These are phyloP conservation scores for Tachysurus fulvidraco DNA, from an alignment of 2,113 vertebrate genomes.

Conservation along the genomic window DNA sequence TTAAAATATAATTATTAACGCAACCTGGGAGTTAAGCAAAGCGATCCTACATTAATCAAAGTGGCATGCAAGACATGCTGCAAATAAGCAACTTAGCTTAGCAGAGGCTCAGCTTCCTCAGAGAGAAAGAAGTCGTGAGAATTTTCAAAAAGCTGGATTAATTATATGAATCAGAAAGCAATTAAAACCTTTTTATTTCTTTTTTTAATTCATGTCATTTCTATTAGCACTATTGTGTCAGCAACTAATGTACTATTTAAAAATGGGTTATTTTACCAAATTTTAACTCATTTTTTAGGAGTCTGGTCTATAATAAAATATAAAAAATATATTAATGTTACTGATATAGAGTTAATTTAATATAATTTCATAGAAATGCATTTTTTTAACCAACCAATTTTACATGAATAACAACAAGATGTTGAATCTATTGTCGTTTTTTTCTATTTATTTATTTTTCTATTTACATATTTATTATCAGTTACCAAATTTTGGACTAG, in stretches of 20 bases:
- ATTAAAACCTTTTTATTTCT: not conserved
- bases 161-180: not conserved
- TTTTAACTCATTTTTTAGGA: not conserved
- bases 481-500: not conserved
- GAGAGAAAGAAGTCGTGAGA: not conserved
- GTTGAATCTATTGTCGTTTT: not conserved
- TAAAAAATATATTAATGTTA: not conserved
- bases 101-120: not conserved
- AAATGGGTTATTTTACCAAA: not conserved
- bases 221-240: not conserved
- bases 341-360: not conserved
- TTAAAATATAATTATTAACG: conserved; percentile 19
- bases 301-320: not conserved
- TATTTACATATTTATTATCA: no score
- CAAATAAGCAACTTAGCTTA: conserved; percentile 9
- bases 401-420: not conserved
- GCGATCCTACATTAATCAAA: conserved; percentile 10
- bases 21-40: conserved; percentile 12
- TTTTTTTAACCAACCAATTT: not conserved
- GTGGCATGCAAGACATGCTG: conserved; percentile 10
- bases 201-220: conserved; percentile 9
- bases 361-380: not conserved
- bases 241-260: not conserved
- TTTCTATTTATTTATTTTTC: no score
- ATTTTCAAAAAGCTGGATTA: not conserved